Percentiles rank a stretch among this genome's conserved stretches.
phyloP scores from a whole-genome alignment of 2,113 vertebrate genomes.

The Tenrec ecaudatus region DNA sequence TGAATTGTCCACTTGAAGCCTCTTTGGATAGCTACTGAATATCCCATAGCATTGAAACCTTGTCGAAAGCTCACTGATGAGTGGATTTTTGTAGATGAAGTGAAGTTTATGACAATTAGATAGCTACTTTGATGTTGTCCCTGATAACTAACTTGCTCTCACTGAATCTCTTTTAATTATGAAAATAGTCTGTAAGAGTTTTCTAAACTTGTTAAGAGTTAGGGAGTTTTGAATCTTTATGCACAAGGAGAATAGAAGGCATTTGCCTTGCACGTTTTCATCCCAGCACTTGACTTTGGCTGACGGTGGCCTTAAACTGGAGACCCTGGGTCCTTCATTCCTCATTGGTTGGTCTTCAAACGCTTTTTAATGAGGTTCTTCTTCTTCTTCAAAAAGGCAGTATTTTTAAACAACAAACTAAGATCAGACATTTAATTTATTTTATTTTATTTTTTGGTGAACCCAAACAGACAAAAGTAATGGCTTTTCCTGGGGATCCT shows the following conservation, averaged over 20 bases:
- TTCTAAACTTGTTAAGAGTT: background rate
- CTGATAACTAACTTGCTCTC: no score
- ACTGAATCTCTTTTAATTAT: no score
- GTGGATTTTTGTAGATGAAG: no score
- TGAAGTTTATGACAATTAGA: no score
- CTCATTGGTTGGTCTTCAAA: slow-evolving; percentile 30
- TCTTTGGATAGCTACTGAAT: no score
- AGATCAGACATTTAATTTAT: no score
- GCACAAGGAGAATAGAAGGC: background rate
- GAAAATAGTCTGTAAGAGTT: no score
- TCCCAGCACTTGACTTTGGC: background rate
- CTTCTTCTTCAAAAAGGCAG: background rate
- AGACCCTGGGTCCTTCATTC: background rate
- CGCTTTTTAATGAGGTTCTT: background rate
- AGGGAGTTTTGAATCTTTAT: background rate
- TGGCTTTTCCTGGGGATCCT: background rate
- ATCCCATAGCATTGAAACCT: no score
- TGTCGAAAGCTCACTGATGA: no score
- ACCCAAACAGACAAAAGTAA: background rate
- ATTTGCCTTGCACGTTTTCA: background rate
- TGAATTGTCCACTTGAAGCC: no score
- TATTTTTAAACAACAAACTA: background rate
- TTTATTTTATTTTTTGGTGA: background rate
- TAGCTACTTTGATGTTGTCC: no score
- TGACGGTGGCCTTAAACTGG: background rate